Percentiles rank a stretch among this genome's conserved stretches.
These are phyloP conservation scores for Procambarus virginalis DNA, from an alignment of 1,140 invertebrate genomes.

Conservation along the genomic window DNA sequence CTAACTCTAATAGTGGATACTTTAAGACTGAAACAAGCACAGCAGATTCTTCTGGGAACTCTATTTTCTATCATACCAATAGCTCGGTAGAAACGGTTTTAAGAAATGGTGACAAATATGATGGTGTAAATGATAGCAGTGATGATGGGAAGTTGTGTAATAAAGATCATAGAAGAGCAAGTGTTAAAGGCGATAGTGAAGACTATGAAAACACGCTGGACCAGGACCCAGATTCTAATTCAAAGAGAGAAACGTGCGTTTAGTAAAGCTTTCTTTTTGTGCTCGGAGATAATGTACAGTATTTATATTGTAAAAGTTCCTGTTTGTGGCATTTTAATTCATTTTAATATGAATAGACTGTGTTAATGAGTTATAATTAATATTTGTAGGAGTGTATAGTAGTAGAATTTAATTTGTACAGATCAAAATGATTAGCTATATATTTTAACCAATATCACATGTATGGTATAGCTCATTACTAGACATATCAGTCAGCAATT, in stretches of 20 bases:
- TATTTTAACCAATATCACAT: constrained; percentile 7
- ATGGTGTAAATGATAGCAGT: constrained; percentile 8
- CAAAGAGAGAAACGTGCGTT: constrained; percentile 64
- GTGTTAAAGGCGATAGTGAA: not conserved
- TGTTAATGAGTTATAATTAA: constrained; percentile 18
- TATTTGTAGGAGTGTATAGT: constrained; percentile 19
- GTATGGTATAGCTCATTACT: constrained; percentile 15
- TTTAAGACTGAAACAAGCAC: not conserved
- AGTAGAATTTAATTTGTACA: constrained; percentile 39
- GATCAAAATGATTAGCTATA: constrained; percentile 18
- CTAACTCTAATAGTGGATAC: not conserved
- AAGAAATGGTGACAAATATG: constrained; percentile 29
- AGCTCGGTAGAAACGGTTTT: constrained; percentile 55
- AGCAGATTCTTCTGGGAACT: constrained; percentile 31
- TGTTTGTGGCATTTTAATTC: constrained; percentile 29
- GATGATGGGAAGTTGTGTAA: not conserved
- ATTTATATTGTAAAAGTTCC: constrained; percentile 38
- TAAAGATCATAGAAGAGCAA: not conserved
- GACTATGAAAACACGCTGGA: not conserved
- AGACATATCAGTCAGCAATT: constrained; percentile 22
- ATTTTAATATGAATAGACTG: not conserved
- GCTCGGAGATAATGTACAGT: not conserved
- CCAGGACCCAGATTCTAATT: constrained; percentile 40
- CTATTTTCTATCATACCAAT: constrained; percentile 49
- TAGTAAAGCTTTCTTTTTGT: constrained; percentile 3